phyloP scores from a whole-genome alignment of 1,140 invertebrate genomes.

The Brachionus asplanchnoidis region DNA sequence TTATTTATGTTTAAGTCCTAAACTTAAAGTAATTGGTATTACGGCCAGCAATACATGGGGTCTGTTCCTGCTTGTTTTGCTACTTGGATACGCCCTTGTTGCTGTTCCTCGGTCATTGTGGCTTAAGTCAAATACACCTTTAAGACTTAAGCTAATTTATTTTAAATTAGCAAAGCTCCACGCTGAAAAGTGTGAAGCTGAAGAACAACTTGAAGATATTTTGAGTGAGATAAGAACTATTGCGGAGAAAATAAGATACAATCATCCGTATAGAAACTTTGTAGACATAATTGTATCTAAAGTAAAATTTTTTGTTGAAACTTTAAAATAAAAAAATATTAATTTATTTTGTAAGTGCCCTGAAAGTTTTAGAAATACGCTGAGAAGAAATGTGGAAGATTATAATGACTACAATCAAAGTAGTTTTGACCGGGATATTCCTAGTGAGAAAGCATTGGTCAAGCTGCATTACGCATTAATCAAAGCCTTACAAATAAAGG shows the following conservation, averaged over 20 bases:
- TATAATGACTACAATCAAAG: slow-evolving; percentile 49
- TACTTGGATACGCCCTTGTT: slow-evolving; percentile 92
- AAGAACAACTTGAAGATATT: slow-evolving; percentile 89
- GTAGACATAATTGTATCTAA: slow-evolving; percentile 81
- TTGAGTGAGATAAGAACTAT: slow-evolving; percentile 53
- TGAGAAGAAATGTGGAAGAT: slow-evolving; percentile 50
- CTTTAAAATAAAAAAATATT: background rate
- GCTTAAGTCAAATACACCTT: slow-evolving; percentile 67
- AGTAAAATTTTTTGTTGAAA: slow-evolving; percentile 61
- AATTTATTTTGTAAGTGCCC: slow-evolving; percentile 51
- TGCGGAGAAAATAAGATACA: slow-evolving; percentile 53
- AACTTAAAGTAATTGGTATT: slow-evolving; percentile 92
- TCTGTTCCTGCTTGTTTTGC: slow-evolving; percentile 82
- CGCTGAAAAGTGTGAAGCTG: slow-evolving; percentile 66
- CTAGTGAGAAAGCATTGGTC: slow-evolving; percentile 52
- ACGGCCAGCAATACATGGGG: slow-evolving; percentile 99
- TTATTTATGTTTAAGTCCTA: slow-evolving; percentile 62
- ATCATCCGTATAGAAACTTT: slow-evolving; percentile 57
- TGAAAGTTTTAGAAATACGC: slow-evolving; percentile 48
- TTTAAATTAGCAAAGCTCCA: slow-evolving; percentile 85
- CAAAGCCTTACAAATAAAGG: slow-evolving; percentile 48
- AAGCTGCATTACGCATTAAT: slow-evolving; percentile 70
- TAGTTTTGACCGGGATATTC: slow-evolving; percentile 65
- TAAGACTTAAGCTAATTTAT: slow-evolving; percentile 74
- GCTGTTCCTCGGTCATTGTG: slow-evolving; percentile 85